Percentiles rank a stretch among this genome's conserved stretches.
These are phyloP conservation scores for Clarias magur DNA, from an alignment of 2,113 vertebrate species.

Conservation along the genomic window DNA sequence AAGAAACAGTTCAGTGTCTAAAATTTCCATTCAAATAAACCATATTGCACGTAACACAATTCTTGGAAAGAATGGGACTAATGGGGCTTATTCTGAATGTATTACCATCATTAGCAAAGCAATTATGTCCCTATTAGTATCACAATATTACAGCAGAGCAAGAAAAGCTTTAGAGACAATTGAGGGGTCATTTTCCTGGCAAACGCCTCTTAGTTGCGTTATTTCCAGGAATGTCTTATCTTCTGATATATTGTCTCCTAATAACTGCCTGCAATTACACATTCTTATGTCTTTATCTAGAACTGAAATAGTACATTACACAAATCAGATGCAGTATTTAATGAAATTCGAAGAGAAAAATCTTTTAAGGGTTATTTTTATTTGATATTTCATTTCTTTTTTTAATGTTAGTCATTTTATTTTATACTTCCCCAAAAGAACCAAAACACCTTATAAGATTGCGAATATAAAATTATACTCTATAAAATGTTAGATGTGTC, in stretches of 20 bases:
- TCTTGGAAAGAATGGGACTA: slow-evolving; percentile 11
- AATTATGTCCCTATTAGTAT: slow-evolving; percentile 58
- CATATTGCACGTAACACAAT: neutral
- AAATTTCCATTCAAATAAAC: neutral
- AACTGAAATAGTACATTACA: neutral
- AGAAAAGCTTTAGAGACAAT: neutral
- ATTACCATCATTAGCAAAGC: slow-evolving; percentile 59
- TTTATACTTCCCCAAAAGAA: neutral
- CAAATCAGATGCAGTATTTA: neutral
- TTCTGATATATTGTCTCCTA: neutral
- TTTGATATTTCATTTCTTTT: neutral
- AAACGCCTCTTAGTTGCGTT: neutral
- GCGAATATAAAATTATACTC: neutral
- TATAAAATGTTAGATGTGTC: neutral
- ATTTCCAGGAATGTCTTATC: slow-evolving; percentile 6
- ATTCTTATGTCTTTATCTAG: slow-evolving; percentile 4
- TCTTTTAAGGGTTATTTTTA: neutral
- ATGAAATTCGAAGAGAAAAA: neutral
- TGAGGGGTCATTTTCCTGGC: slow-evolving; percentile 27
- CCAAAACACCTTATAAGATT: neutral
- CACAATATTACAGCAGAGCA: neutral
- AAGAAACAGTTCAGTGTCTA: neutral
- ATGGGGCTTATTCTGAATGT: neutral
- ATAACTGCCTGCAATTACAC: neutral
- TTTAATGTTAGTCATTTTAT: neutral